These are phyloP conservation scores for Lasioglossum lativentre DNA, from an alignment of 2,888 invertebrate genomes.

Conservation along the genomic window DNA sequence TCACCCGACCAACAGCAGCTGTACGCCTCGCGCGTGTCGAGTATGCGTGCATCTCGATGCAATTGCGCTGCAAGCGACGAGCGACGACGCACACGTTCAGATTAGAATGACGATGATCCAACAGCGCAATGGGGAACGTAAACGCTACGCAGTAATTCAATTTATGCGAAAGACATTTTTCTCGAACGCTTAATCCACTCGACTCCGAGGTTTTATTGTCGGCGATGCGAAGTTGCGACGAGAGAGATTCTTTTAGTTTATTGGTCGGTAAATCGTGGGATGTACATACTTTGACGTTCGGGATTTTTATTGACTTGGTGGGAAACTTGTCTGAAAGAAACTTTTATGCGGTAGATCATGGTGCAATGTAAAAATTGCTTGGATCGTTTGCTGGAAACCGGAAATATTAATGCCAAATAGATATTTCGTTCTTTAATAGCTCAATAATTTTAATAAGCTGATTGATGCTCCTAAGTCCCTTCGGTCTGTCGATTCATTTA, in stretches of 20 bases:
- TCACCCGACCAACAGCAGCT: constrained; percentile 27
- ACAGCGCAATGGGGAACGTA: background rate
- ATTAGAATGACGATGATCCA: constrained; percentile 29
- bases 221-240: background rate
- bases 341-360: background rate
- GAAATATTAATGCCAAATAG: background rate
- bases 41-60: background rate
- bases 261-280: background rate
- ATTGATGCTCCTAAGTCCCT: background rate
- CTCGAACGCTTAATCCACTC: constrained; percentile 9
- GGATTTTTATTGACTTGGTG: background rate
- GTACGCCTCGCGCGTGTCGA: constrained; percentile 4
- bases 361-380: background rate
- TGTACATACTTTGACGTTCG: background rate
- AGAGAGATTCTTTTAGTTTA: background rate
- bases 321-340: background rate
- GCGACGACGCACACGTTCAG: background rate
- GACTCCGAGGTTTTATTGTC: background rate
- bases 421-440: background rate
- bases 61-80: constrained; percentile 33
- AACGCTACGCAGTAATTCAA: constrained; percentile 1
- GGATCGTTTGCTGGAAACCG: background rate
- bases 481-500: background rate
- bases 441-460: background rate
- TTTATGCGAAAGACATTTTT: background rate